phyloP scores from a whole-genome alignment of 2,797 vertebrate genomes.

The Tragopan temminckii region DNA sequence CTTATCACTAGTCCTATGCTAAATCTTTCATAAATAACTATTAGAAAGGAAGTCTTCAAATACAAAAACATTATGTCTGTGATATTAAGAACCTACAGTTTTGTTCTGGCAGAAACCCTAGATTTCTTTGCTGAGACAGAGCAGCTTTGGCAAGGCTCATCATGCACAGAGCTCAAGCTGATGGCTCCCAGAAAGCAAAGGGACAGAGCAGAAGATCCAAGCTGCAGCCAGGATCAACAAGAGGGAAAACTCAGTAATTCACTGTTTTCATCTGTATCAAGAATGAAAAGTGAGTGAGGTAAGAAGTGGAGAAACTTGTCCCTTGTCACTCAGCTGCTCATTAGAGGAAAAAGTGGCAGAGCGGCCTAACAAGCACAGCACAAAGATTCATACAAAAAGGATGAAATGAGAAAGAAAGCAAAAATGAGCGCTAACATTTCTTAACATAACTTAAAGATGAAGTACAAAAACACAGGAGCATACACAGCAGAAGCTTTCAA shows the following conservation, averaged over 20 bases:
- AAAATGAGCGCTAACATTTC: background rate
- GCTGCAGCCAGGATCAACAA: background rate
- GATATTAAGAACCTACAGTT: background rate
- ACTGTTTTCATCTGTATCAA: background rate
- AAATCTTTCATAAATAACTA: background rate
- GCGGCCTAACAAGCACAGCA: background rate
- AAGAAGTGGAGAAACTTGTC: background rate
- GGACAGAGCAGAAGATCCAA: background rate
- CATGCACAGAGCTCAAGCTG: background rate
- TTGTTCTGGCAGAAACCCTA: background rate
- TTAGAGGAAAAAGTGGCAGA: background rate
- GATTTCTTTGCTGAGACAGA: background rate
- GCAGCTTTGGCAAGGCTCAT: background rate
- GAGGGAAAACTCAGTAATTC: background rate
- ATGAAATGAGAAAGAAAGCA: background rate
- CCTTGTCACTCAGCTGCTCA: background rate
- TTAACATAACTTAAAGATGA: background rate
- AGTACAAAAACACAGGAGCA: background rate
- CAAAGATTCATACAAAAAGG: background rate
- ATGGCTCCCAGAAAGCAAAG: background rate
- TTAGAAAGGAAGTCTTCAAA: background rate
- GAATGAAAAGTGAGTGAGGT: background rate
- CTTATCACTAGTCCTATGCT: background rate
- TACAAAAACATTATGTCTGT: accelerated
- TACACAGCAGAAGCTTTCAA: background rate